Conservation (phyloP, 2,797 vertebrate species). For the Coendou prehensilis region DNA sequence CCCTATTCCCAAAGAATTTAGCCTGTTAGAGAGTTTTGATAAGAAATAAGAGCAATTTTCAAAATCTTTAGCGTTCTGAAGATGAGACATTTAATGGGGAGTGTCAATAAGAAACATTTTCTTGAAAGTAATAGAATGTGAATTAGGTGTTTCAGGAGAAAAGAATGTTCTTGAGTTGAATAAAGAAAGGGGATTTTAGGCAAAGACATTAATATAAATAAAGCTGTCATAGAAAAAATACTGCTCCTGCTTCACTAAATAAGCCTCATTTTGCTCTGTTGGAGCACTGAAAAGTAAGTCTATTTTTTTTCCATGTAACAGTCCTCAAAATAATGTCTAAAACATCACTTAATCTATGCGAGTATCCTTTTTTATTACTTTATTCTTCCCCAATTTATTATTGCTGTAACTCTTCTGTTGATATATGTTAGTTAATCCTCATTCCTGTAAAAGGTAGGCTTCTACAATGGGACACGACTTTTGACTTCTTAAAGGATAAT, state of each 20-base stretch:
- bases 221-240: not conserved
- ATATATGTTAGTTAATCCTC: not conserved
- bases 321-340: not conserved
- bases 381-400: not conserved
- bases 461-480: not conserved
- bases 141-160: not conserved
- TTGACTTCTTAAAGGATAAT: not conserved
- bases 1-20: not conserved
- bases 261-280: not conserved
- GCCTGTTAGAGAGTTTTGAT: not conserved
- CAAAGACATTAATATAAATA: not conserved
- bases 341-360: not conserved
- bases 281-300: not conserved
- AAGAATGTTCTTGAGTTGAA: not conserved
- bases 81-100: not conserved
- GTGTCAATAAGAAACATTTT: not conserved
- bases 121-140: not conserved
- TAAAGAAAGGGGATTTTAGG: not conserved
- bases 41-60: not conserved
- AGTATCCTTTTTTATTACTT: not conserved
- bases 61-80: not conserved
- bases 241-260: not conserved
- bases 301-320: not conserved
- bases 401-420: not conserved
- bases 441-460: not conserved